phyloP scores from a whole-genome alignment of 1,140 invertebrate species.

The Aphaenogaster ashmeadi region DNA sequence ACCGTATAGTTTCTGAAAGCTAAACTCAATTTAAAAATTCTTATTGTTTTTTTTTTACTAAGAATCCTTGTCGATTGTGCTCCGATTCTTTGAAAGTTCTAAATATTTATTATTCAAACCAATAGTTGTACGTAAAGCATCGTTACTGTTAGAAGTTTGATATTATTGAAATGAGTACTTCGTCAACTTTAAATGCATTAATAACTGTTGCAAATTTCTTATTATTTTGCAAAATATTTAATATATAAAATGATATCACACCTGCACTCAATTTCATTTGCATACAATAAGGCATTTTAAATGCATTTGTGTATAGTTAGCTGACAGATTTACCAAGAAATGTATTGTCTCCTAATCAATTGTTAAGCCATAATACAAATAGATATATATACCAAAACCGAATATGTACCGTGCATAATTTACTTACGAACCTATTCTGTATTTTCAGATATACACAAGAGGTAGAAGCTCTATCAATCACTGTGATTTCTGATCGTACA shows the following conservation, averaged over 20 bases:
- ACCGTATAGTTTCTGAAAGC: background rate
- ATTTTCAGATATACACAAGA: conserved; percentile 74
- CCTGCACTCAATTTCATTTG: conserved; percentile 68
- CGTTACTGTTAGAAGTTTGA: background rate
- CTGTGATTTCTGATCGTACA: conserved; percentile 72
- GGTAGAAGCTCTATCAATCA: conserved; percentile 63
- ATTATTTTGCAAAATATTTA: conserved; percentile 23
- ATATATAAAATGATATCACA: conserved; percentile 63
- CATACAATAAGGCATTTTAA: conserved; percentile 63
- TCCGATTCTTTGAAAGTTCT: background rate
- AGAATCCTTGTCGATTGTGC: background rate
- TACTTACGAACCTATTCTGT: conserved; percentile 11
- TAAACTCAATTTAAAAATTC: background rate
- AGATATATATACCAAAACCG: background rate
- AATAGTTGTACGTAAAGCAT: background rate
- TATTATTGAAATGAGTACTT: background rate
- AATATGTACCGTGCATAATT: background rate
- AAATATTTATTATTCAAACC: background rate
- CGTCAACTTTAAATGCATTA: background rate
- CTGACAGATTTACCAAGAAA: background rate
- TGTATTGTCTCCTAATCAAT: background rate
- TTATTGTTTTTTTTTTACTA: background rate
- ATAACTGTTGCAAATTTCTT: conserved; percentile 1
- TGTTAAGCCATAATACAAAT: background rate
- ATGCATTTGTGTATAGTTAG: background rate